phyloP scores from a whole-genome alignment of 2,888 invertebrate genomes.

The Melanostoma scalare region DNA sequence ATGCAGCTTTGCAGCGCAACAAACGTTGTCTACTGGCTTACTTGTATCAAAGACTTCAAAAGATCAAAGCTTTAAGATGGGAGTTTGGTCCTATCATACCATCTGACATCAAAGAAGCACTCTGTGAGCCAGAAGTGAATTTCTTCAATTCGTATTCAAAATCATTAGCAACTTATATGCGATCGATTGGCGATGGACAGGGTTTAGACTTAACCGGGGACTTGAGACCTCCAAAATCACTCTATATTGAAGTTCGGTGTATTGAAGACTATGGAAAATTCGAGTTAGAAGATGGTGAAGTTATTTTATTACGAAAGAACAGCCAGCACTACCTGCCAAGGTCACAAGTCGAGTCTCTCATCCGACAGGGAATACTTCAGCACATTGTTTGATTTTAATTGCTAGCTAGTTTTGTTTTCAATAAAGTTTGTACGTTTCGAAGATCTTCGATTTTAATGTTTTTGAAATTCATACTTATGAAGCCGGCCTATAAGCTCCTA shows the following conservation, averaged over 20 bases:
- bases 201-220: constrained; percentile 94
- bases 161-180: constrained; percentile 94
- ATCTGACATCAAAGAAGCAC: constrained; percentile 89
- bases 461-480: too few species aligned
- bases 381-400: constrained; percentile 83
- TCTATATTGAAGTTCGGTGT: constrained; percentile 96
- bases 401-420: background rate
- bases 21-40: constrained; percentile 94
- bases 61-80: constrained; percentile 95
- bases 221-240: constrained; percentile 94
- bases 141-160: constrained; percentile 96
- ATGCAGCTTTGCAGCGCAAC: constrained; percentile 93
- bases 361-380: constrained; percentile 93
- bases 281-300: constrained; percentile 96
- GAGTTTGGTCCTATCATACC: constrained; percentile 97
- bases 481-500: too few species aligned
- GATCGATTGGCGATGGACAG: constrained; percentile 90
- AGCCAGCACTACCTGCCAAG: constrained; percentile 95
- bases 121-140: constrained; percentile 91
- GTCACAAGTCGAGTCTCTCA: constrained; percentile 93
- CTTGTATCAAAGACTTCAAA: constrained; percentile 90
- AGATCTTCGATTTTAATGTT: too few species aligned
- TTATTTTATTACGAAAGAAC: constrained; percentile 93
- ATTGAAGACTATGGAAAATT: constrained; percentile 95
- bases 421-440: too few species aligned